These are phyloP conservation scores for Anastrepha ludens DNA, from an alignment of 1,140 invertebrate genomes.

Conservation along the genomic window DNA sequence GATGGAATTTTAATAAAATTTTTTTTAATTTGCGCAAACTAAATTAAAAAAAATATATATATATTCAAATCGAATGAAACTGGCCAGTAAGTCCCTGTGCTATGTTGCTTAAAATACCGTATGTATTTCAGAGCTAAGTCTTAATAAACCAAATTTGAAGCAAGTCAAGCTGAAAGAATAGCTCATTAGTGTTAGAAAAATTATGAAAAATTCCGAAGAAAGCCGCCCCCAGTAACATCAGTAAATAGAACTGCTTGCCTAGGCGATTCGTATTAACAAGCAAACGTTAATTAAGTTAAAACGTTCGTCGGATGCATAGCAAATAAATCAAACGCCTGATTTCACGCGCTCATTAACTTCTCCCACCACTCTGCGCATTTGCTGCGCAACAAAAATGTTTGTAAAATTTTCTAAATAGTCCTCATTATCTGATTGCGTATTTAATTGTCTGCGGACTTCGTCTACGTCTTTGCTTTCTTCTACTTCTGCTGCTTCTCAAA, in stretches of 20 bases:
- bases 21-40: too few species aligned
- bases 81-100: too few species aligned
- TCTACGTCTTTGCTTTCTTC: neutral
- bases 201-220: neutral
- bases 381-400: neutral
- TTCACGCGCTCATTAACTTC: neutral
- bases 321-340: constrained; percentile 11
- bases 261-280: neutral
- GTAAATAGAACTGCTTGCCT: too few species aligned
- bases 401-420: constrained; percentile 7
- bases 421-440: constrained; percentile 33
- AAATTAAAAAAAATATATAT: too few species aligned
- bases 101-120: too few species aligned
- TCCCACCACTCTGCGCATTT: neutral
- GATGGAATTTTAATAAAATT: too few species aligned
- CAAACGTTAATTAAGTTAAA: constrained; percentile 14
- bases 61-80: too few species aligned
- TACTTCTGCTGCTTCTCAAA: neutral
- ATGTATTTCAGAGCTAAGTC: too few species aligned
- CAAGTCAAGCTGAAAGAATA: neutral
- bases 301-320: neutral
- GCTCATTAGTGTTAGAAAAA: neutral
- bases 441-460: neutral
- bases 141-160: neutral
- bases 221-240: neutral